Evolutionary conservation across 1,140 invertebrate genomes (phyloP), one percentile per base, ranked within the genome.

Genomic region (Lanistes nyassanus): DNA sequence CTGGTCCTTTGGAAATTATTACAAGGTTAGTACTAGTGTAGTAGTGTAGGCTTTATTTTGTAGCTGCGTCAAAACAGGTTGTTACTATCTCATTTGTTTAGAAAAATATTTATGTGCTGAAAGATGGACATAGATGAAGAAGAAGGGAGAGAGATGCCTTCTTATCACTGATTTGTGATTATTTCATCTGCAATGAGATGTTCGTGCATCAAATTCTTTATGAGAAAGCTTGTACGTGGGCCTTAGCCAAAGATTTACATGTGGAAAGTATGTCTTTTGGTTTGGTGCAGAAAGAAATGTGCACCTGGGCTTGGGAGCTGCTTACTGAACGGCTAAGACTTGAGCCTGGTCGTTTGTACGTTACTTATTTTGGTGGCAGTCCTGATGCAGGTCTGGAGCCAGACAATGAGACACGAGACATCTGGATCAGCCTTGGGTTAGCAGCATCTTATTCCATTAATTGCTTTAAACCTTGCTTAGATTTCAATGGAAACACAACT

Each of bases 1-100:
- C 88, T 99, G 98, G 98, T 99, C 98, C 9, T 99, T 99, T 92
- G 98, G 98, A 42, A 98, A 99, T 90, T 99, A 99, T 90, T 99
- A 99, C 89, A 99, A 99, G 90, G 94, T 94, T 84, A 82, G 65
- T 81, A 26, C 11, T 37, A 26, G n/a, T n/a, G n/a, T 55, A 55
- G n/a, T n/a, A 55, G 53, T 55, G 53, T 55, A 55, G 13, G n/a
- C n/a, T 13, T 16, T n/a, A n/a, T n/a, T n/a, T n/a, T n/a, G n/a
- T n/a, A n/a, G n/a, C n/a, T n/a, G n/a, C n/a, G n/a, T n/a, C n/a
- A n/a, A n/a, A n/a, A n/a, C n/a, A n/a, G n/a, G n/a, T n/a, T n/a
- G n/a, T n/a, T n/a, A n/a, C n/a, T n/a, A n/a, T n/a, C n/a, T n/a
- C n/a, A n/a, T n/a, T n/a, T n/a, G n/a, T n/a, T n/a, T 6, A 47